A percentile compares a stretch with the other conserved stretches of the same genome.
Evolutionary conservation across 2,797 vertebrate genomes (phyloP).

Genomic region (Craterocephalus amniculus): DNA sequence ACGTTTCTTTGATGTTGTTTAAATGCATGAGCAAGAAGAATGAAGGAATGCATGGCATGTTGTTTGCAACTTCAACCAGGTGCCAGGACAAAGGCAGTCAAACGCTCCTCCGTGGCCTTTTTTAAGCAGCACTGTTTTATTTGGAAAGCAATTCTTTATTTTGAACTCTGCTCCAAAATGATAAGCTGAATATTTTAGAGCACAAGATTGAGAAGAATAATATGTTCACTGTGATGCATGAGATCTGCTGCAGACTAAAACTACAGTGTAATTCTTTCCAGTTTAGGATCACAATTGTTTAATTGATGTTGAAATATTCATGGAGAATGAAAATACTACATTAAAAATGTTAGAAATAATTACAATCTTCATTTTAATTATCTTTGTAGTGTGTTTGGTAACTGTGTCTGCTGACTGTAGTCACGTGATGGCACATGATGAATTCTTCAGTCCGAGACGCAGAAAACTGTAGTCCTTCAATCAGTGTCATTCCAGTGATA

Average conservation of each 20-base stretch:
- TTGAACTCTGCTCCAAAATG: not conserved
- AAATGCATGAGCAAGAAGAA: not conserved
- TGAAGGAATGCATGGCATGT: not conserved
- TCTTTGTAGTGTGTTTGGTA: not conserved
- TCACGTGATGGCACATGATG: conserved; percentile 34
- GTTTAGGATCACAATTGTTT: conserved; percentile 2
- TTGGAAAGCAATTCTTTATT: conserved; percentile 8
- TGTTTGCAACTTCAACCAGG: not conserved
- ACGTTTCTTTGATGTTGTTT: not conserved
- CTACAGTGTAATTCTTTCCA: not conserved
- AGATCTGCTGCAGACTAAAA: not conserved
- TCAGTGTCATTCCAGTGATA: not conserved
- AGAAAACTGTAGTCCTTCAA: not conserved
- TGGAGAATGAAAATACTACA: not conserved
- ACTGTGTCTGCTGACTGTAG: conserved; percentile 15
- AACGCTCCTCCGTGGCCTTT: not conserved
- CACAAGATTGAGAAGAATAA: not conserved
- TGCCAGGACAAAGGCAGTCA: not conserved
- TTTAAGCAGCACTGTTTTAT: conserved; percentile 1
- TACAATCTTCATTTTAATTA: not conserved
- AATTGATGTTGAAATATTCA: not conserved
- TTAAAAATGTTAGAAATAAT: not conserved
- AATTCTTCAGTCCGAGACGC: not conserved
- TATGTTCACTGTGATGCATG: not conserved
- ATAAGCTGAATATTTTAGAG: not conserved